These are phyloP conservation scores for Microvelia longipes DNA, from an alignment of 1,140 invertebrate genomes.

Conservation along the genomic window DNA sequence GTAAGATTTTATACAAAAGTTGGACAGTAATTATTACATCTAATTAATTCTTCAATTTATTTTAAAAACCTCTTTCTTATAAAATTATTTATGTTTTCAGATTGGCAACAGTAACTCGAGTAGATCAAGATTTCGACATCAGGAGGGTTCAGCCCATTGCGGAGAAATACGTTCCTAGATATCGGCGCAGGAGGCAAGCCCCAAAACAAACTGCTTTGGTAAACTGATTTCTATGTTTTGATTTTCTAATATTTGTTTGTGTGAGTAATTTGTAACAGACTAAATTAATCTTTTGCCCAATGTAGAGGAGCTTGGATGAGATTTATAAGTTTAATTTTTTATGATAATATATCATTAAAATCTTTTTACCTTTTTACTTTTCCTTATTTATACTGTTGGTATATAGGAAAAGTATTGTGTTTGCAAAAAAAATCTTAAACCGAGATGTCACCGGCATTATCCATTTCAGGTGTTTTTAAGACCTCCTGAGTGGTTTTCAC, in stretches of 20 bases:
- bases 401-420: neutral
- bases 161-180: slow-evolving; percentile 33
- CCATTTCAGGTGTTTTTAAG: no score
- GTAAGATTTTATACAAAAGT: no score
- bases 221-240: neutral
- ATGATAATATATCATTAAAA: neutral
- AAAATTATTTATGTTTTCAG: slow-evolving; percentile 20
- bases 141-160: slow-evolving; percentile 32
- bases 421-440: no score
- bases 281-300: no score
- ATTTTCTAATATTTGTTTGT: neutral
- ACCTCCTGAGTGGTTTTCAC: no score
- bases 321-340: neutral
- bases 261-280: no score
- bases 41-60: no score
- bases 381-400: neutral
- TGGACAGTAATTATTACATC: no score
- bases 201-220: neutral
- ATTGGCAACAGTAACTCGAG: slow-evolving; percentile 36
- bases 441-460: no score
- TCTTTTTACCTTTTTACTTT: neutral
- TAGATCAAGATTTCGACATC: slow-evolving; percentile 43
- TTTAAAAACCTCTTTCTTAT: no score
- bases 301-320: no score
- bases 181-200: slow-evolving; percentile 7